A percentile compares a stretch with the other conserved stretches of the same genome.
phyloP scores from a whole-genome alignment of 2,797 vertebrate species.

The Mus minutoides region DNA sequence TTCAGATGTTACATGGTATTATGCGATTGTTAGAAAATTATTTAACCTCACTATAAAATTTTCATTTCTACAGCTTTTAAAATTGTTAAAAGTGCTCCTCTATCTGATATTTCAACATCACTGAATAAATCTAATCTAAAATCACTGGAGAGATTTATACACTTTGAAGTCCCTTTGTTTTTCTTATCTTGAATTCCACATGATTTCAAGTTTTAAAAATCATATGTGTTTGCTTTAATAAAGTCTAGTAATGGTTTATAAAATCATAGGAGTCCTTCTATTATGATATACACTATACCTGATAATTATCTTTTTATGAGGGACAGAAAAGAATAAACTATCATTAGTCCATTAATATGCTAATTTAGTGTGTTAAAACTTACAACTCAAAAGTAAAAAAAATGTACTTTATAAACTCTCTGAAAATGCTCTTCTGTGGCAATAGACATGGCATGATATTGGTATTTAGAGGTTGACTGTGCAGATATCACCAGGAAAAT shows the following conservation, averaged over 20 bases:
- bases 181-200: neutral
- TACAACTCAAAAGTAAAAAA: constrained; percentile 1
- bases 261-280: neutral
- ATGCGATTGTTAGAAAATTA: neutral
- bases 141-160: neutral
- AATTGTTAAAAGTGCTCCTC: neutral
- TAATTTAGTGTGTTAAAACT: constrained; percentile 7
- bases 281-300: neutral
- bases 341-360: neutral
- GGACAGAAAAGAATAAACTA: neutral
- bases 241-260: neutral
- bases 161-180: neutral
- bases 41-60: neutral
- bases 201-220: constrained; percentile 15
- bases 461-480: neutral
- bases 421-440: neutral
- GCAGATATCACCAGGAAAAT: neutral
- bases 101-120: neutral
- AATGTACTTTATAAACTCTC: neutral
- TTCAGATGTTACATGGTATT: neutral
- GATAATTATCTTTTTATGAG: neutral
- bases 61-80: neutral
- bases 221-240: neutral
- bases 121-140: neutral
- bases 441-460: neutral